Evolutionary conservation across 2,797 vertebrate species (phyloP).

Genomic region (Coranthus polyacanthus): DNA sequence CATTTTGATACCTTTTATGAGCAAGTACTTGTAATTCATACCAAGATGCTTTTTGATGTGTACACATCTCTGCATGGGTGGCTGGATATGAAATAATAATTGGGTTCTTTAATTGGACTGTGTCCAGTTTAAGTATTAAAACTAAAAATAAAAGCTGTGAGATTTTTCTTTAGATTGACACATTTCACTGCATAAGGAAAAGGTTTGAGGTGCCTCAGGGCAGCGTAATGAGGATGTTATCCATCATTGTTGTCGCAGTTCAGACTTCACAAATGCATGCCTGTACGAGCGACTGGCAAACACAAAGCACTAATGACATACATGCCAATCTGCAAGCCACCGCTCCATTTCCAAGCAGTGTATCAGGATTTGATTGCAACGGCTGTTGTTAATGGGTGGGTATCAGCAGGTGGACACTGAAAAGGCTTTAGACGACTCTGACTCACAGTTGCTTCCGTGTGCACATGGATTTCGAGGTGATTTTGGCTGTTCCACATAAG

Average conservation of each 20-base stretch:
- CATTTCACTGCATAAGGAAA: constrained; percentile 18
- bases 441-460: constrained; percentile 20
- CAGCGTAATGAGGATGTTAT: constrained; percentile 39
- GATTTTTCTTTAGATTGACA: constrained; percentile 21
- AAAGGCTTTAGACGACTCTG: constrained; percentile 14
- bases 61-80: too few species aligned
- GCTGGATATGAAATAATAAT: too few species aligned
- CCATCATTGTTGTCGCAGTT: constrained; percentile 25
- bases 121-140: constrained; percentile 3
- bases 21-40: too few species aligned
- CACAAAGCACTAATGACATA: constrained; percentile 48
- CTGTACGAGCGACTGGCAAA: constrained; percentile 35
- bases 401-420: constrained; percentile 40
- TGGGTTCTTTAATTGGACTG: too few species aligned
- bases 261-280: constrained; percentile 24
- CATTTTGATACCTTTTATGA: too few species aligned
- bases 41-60: too few species aligned
- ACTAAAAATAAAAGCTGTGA: constrained; percentile 12
- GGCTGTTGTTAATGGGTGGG: constrained; percentile 29
- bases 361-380: constrained; percentile 49
- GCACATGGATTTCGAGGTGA: background rate
- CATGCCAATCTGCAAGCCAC: constrained; percentile 30
- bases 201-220: constrained; percentile 7
- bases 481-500: background rate
- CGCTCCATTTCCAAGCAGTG: constrained; percentile 10